These are phyloP conservation scores for Rallus crepitans DNA, from an alignment of 2,797 vertebrate species.

Conservation along the genomic window DNA sequence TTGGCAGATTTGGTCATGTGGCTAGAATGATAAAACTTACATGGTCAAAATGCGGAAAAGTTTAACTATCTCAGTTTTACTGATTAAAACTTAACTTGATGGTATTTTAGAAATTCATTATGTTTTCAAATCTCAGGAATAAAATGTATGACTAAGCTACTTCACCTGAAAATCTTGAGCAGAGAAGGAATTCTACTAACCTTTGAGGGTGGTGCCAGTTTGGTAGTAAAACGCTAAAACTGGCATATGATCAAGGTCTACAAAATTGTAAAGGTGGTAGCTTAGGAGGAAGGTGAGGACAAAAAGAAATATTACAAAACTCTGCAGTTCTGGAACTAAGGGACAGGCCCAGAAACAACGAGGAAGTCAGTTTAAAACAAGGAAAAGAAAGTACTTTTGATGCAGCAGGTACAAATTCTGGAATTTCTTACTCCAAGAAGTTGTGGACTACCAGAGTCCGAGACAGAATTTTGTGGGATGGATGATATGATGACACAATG, in stretches of 20 bases:
- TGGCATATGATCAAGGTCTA: neutral
- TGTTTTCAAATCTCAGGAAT: neutral
- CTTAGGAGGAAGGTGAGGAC: neutral
- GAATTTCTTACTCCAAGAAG: neutral
- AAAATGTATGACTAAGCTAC: neutral
- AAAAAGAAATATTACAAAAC: neutral
- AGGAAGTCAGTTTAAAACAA: neutral
- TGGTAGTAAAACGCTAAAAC: neutral
- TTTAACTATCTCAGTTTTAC: neutral
- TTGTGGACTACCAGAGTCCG: neutral
- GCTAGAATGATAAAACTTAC: neutral
- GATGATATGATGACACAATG: neutral
- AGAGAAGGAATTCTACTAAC: neutral
- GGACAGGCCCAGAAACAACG: neutral
- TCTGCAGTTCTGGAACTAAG: neutral
- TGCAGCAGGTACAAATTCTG: neutral
- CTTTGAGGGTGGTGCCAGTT: neutral
- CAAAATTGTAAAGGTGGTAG: neutral
- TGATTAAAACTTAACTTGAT: neutral
- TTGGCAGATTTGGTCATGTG: neutral
- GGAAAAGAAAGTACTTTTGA: neutral
- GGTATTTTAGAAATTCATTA: neutral
- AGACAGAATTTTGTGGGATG: neutral
- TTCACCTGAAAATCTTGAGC: neutral
- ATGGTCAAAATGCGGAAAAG: neutral